phyloP scores from a whole-genome alignment of 2,113 vertebrate species.

The Seriola dumerili region DNA sequence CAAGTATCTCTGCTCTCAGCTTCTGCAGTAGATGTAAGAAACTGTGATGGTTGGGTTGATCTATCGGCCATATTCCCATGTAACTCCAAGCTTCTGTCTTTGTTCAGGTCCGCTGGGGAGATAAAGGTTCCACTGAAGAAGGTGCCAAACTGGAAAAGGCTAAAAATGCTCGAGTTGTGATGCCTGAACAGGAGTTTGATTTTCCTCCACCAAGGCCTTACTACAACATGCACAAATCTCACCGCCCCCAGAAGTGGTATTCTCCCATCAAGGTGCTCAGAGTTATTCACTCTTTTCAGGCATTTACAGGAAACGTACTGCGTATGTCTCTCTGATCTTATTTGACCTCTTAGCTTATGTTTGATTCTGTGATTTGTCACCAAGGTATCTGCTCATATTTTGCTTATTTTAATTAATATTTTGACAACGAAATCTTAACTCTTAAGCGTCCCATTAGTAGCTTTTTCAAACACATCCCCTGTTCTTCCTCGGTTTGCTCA shows the following conservation, averaged over 20 bases:
- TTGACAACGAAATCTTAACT: background rate
- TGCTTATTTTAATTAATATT: background rate
- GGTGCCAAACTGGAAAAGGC: slow-evolving; percentile 97
- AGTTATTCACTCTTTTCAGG: background rate
- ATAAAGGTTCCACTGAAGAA: slow-evolving; percentile 97
- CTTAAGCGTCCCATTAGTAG: background rate
- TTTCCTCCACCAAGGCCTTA: slow-evolving; percentile 85
- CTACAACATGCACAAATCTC: slow-evolving; percentile 83
- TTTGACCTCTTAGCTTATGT: background rate
- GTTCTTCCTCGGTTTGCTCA: background rate
- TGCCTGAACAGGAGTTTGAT: slow-evolving; percentile 92
- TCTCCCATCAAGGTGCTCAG: slow-evolving; percentile 93
- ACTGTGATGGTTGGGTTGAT: background rate
- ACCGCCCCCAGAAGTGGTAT: slow-evolving; percentile 91
- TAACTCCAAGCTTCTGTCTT: background rate
- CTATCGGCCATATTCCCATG: background rate
- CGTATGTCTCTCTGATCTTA: background rate
- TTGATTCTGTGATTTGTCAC: background rate
- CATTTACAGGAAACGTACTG: background rate
- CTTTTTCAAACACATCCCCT: background rate
- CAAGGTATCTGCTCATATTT: background rate
- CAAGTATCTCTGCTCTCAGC: background rate
- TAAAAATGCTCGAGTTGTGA: slow-evolving; percentile 95
- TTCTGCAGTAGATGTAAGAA: background rate
- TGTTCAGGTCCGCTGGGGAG: slow-evolving; percentile 96